phyloP scores from a whole-genome alignment of 2,113 vertebrate species.

The Physeter macrocephalus region DNA sequence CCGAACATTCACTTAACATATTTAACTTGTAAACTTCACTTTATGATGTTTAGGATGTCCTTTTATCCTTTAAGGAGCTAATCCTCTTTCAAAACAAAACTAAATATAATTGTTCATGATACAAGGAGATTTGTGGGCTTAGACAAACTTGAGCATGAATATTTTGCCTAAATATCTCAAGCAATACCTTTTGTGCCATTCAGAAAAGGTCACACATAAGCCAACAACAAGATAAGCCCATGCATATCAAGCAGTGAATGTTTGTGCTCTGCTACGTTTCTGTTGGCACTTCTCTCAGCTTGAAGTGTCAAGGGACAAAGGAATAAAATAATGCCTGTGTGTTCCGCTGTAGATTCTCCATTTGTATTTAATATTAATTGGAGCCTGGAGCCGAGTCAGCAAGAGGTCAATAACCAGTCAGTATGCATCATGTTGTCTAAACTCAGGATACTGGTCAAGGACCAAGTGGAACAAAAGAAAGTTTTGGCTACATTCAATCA shows the following conservation, averaged over 20 bases:
- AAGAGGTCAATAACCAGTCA: not conserved
- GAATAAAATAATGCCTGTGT: conserved; percentile 21
- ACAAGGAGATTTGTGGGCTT: not conserved
- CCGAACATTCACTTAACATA: not conserved
- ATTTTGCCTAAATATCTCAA: not conserved
- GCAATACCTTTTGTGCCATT: not conserved
- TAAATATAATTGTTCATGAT: not conserved
- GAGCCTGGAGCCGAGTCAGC: not conserved
- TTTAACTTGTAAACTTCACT: not conserved
- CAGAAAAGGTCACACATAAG: not conserved
- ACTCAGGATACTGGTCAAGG: not conserved
- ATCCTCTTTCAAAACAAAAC: not conserved
- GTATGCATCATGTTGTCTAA: not conserved
- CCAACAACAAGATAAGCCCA: not conserved
- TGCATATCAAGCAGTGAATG: not conserved
- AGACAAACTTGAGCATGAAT: not conserved
- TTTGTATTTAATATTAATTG: conserved; percentile 44
- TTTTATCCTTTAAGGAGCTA: not conserved
- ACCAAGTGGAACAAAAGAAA: not conserved
- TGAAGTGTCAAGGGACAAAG: not conserved
- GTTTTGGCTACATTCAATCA: not conserved
- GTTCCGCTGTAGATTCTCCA: conserved; percentile 15
- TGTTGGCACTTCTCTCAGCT: not conserved
- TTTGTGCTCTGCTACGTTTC: not conserved
- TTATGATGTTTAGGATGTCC: not conserved